Percentiles rank a stretch among this genome's conserved stretches.
phyloP scores from a whole-genome alignment of 2,888 invertebrate species.

The Bruchidius siliquastri region DNA sequence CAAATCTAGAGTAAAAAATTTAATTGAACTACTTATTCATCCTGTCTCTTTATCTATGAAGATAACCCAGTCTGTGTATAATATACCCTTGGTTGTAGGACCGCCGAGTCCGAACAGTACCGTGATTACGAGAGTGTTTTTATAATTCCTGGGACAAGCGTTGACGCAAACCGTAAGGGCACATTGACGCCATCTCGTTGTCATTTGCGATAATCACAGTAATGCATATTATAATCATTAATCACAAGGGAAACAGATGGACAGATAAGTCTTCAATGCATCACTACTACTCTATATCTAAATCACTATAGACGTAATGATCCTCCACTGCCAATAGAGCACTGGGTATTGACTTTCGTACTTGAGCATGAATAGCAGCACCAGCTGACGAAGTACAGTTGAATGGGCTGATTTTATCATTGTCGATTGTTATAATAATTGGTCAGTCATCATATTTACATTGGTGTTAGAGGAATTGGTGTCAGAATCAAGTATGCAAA shows the following conservation, averaged over 20 bases:
- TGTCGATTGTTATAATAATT: too few species aligned
- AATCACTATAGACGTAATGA: too few species aligned
- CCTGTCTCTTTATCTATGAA: neutral
- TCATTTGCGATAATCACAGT: conserved; percentile 37
- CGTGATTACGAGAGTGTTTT: conserved; percentile 72
- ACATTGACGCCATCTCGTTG: conserved; percentile 40
- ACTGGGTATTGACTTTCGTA: too few species aligned
- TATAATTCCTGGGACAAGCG: conserved; percentile 65
- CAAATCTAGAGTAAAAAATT: neutral
- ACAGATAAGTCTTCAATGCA: neutral
- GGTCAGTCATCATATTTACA: too few species aligned
- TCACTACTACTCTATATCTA: too few species aligned
- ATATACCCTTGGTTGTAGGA: conserved; percentile 41
- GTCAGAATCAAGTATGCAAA: too few species aligned
- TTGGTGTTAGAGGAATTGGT: too few species aligned
- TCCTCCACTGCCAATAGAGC: too few species aligned
- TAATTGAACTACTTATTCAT: neutral
- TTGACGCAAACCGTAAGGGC: conserved; percentile 59
- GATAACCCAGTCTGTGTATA: neutral
- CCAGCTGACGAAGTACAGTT: too few species aligned
- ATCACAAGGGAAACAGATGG: neutral
- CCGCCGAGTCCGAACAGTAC: conserved; percentile 58
- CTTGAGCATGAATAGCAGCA: too few species aligned
- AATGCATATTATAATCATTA: neutral
- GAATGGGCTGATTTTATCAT: too few species aligned